Evolutionary conservation across 2,797 vertebrate species (phyloP).

Genomic region (Mastacembelus armatus): DNA sequence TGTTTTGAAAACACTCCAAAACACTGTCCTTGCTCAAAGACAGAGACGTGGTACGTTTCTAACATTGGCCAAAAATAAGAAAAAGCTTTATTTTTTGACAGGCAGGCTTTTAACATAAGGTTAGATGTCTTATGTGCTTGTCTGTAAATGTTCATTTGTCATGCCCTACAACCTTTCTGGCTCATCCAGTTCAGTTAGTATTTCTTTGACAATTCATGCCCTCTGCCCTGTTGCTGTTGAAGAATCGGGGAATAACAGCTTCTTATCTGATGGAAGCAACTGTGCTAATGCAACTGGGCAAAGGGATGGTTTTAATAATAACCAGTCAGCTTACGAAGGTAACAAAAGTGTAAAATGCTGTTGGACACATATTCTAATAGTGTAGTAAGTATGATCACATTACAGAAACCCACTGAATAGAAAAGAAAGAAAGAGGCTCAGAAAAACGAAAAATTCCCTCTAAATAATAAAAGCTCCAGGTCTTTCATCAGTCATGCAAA

Average conservation of each 20-base stretch:
- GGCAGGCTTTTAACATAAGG: neutral
- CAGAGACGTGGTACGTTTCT: too few relatives aligned
- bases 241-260: neutral
- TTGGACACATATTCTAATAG: too few relatives aligned
- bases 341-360: neutral
- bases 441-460: neutral
- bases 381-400: too few relatives aligned
- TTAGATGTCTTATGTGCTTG: neutral
- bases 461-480: neutral
- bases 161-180: neutral
- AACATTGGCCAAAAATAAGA: neutral
- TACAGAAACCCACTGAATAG: too few relatives aligned
- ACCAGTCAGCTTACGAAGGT: neutral
- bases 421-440: neutral
- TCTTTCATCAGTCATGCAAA: neutral
- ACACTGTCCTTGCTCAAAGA: too few relatives aligned
- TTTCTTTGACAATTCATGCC: conserved; percentile 21
- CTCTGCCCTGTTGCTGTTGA: conserved; percentile 1
- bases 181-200: conserved; percentile 8
- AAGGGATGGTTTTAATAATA: neutral
- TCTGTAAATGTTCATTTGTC: conserved; percentile 16
- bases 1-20: neutral
- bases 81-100: too few relatives aligned
- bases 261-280: conserved; percentile 6
- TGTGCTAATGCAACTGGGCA: neutral